These are phyloP conservation scores for Timema cristinae DNA, from an alignment of 2,888 invertebrate genomes.

Conservation along the genomic window DNA sequence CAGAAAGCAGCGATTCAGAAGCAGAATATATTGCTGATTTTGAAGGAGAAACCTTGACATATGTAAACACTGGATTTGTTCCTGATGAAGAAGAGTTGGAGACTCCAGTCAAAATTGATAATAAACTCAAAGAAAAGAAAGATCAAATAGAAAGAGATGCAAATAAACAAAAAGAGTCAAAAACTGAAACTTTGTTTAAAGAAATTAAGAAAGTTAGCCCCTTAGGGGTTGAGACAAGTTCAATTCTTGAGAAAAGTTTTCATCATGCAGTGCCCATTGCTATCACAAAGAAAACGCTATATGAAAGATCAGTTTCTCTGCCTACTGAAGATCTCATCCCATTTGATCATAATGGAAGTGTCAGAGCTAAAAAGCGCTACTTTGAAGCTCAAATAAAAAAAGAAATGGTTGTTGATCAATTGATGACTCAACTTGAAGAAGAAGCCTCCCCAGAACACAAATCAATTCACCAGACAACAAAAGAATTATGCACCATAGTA, in stretches of 20 bases:
- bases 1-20: constrained; percentile 37
- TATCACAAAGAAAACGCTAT: constrained; percentile 43
- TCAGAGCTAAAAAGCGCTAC: constrained; percentile 54
- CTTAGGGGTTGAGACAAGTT: neutral
- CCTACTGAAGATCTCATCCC: constrained; percentile 46
- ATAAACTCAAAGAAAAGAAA: constrained; percentile 8
- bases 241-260: constrained; percentile 39
- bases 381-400: constrained; percentile 59
- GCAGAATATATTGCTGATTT: constrained; percentile 37
- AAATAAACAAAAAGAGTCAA: neutral
- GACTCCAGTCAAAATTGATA: constrained; percentile 29
- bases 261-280: constrained; percentile 46
- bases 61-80: constrained; percentile 45
- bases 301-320: constrained; percentile 49
- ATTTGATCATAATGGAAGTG: constrained; percentile 52
- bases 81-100: constrained; percentile 34
- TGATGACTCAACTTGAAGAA: constrained; percentile 48
- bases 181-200: neutral
- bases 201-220: neutral
- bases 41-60: constrained; percentile 39
- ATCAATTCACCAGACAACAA: constrained; percentile 38
- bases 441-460: constrained; percentile 50
- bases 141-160: too few relatives aligned
- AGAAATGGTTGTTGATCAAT: constrained; percentile 53
- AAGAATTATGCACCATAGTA: constrained; percentile 33